Evolutionary conservation across 2,797 vertebrate species (phyloP).

Genomic region (Cuniculus paca): DNA sequence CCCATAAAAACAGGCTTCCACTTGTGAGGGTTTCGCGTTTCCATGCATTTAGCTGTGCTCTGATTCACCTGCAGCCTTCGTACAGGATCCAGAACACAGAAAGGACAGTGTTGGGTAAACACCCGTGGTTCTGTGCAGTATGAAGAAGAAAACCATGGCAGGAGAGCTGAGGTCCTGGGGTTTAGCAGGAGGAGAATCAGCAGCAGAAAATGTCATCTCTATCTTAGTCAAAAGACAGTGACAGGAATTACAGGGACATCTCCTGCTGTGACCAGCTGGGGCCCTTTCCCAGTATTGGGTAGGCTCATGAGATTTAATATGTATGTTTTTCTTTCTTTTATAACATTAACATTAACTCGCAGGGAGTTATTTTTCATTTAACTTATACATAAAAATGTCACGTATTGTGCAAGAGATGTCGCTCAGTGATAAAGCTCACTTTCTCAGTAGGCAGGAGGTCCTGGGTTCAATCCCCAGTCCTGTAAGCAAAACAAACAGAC

Average conservation of each 20-base stretch:
- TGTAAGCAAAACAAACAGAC: neutral
- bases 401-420: neutral
- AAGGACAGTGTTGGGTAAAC: neutral
- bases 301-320: neutral
- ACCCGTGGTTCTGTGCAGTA: neutral
- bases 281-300: neutral
- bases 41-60: neutral
- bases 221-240: neutral
- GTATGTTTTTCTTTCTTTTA: slow-evolving; percentile 13
- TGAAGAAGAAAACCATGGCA: neutral
- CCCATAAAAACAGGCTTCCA: neutral
- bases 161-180: neutral
- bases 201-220: slow-evolving; percentile 37
- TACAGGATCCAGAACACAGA: slow-evolving; percentile 15
- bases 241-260: neutral
- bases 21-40: neutral
- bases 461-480: neutral
- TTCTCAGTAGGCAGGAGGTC: neutral
- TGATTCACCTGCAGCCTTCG: slow-evolving; percentile 4
- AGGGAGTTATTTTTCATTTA: neutral
- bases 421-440: neutral
- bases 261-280: slow-evolving; percentile 45
- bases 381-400: neutral
- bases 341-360: slow-evolving; percentile 5
- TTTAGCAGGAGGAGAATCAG: slow-evolving; percentile 11